Evolutionary conservation across 64 coral and sea anemone genomes (phyloP).

Genomic region (Acropora tenuis): DNA sequence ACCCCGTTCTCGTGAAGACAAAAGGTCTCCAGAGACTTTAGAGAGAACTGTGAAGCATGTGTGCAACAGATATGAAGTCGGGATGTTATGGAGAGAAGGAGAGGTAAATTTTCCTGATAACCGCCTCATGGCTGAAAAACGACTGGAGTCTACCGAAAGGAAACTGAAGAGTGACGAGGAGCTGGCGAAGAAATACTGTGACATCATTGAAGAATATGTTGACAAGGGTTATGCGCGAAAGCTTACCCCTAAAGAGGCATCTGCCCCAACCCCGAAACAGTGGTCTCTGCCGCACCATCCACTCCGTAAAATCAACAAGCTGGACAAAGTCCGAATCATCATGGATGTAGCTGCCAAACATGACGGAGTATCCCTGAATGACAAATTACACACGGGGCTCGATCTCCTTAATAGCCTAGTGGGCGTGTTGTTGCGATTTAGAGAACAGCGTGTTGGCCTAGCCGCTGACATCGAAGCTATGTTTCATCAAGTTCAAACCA

Average conservation of each 20-base stretch:
- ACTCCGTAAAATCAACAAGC: slow-evolving; percentile 51
- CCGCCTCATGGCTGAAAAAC: too few species aligned
- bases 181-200: slow-evolving; percentile 33
- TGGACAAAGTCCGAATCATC: slow-evolving; percentile 58
- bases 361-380: too few species aligned
- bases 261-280: background rate
- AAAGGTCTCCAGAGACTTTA: too few species aligned
- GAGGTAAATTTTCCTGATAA: too few species aligned
- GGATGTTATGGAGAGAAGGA: too few species aligned
- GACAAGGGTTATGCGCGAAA: slow-evolving; percentile 40
- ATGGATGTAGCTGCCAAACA: slow-evolving; percentile 4
- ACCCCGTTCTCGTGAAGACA: too few species aligned
- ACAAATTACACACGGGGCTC: background rate
- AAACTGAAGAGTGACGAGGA: background rate
- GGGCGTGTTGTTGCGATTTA: slow-evolving; percentile 56
- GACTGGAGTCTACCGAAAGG: too few species aligned
- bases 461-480: slow-evolving; percentile 54
- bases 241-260: slow-evolving; percentile 31
- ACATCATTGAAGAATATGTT: slow-evolving; percentile 42
- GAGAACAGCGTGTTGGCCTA: slow-evolving; percentile 44
- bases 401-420: slow-evolving; percentile 65
- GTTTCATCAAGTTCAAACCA: slow-evolving; percentile 56
- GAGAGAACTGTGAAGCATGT: too few species aligned
- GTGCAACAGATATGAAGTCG: too few species aligned
- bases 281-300: slow-evolving; percentile 45